phyloP scores from a whole-genome alignment of 2,797 vertebrate species.

The Phoxinus dragarum region DNA sequence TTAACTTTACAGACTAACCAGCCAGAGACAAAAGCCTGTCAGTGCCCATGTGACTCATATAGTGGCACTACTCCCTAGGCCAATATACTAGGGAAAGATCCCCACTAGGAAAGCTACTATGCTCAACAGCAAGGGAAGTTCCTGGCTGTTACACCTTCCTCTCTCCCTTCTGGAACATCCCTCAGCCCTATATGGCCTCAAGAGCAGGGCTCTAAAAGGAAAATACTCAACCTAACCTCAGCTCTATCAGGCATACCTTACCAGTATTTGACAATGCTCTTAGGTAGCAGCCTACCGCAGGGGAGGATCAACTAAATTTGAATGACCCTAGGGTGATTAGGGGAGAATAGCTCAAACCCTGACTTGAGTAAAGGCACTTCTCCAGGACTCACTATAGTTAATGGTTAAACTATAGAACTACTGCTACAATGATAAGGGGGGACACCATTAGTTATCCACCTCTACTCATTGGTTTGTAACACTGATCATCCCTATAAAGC shows the following conservation, averaged over 20 bases:
- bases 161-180: not conserved
- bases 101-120: not conserved
- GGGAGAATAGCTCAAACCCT: not conserved
- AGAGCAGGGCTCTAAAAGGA: not conserved
- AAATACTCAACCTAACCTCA: not conserved
- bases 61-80: not conserved
- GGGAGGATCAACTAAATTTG: not conserved
- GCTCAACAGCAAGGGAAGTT: not conserved
- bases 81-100: not conserved
- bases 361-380: too few species aligned
- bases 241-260: not conserved
- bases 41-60: not conserved
- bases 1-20: too few species aligned
- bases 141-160: not conserved
- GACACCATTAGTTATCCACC: not conserved
- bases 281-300: not conserved
- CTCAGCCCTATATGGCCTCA: not conserved
- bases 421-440: too few species aligned
- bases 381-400: too few species aligned
- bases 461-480: not conserved
- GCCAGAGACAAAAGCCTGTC: not conserved
- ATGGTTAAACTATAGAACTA: too few species aligned
- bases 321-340: not conserved
- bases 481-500: not conserved
- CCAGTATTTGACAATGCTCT: not conserved